phyloP scores from a whole-genome alignment of 2,113 vertebrate genomes.

The Pristiophorus japonicus region DNA sequence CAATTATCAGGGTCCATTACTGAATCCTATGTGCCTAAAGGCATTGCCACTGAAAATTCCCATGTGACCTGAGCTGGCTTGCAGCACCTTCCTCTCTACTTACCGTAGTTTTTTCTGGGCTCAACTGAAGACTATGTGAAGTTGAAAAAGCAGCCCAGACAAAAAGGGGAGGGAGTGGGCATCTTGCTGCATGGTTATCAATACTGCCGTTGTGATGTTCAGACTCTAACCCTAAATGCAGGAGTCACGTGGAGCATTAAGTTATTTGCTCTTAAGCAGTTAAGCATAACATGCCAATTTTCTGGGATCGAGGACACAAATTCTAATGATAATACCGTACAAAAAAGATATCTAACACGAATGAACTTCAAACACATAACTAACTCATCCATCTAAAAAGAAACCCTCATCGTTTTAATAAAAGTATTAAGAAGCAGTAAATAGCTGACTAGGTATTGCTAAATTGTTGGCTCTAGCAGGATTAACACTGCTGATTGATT shows the following conservation, averaged over 20 bases:
- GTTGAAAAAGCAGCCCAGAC: neutral
- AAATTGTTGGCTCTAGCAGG: neutral
- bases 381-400: neutral
- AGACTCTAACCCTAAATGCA: no score
- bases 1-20: neutral
- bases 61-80: neutral
- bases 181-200: neutral
- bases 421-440: neutral
- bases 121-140: neutral
- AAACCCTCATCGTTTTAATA: neutral
- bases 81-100: neutral
- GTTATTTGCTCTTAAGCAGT: neutral
- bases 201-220: neutral
- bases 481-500: neutral
- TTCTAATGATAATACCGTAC: no score
- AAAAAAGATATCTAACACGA: neutral
- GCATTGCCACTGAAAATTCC: no score
- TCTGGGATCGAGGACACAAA: neutral
- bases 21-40: neutral
- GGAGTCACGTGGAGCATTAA: neutral
- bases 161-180: neutral
- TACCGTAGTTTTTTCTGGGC: neutral
- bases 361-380: neutral
- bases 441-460: neutral
- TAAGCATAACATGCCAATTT: neutral